Evolutionary conservation across 2,888 invertebrate genomes (phyloP).

Genomic region (Frankliniella intonsa): DNA sequence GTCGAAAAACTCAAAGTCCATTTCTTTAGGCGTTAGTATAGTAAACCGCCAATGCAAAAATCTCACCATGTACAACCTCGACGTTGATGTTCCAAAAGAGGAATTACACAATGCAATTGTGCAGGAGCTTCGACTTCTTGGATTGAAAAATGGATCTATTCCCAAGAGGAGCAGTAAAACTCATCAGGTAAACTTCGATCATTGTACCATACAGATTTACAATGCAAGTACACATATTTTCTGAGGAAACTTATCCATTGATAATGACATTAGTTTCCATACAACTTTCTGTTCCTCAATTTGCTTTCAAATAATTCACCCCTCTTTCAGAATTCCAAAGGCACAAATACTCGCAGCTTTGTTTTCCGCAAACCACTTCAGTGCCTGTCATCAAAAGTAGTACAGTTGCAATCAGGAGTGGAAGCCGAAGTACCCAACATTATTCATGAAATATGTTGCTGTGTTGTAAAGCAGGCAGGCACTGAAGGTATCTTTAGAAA

Average conservation of each 20-base stretch:
- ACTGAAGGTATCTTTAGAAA: slow-evolving; percentile 85
- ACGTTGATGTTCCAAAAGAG: background rate
- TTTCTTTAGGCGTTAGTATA: background rate
- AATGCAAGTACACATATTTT: too few species aligned
- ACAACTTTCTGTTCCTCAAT: background rate
- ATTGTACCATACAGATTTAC: too few species aligned
- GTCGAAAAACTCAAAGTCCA: background rate
- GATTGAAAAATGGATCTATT: background rate
- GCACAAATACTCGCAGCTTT: background rate
- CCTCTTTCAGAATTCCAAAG: slow-evolving; percentile 2
- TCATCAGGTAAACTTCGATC: background rate
- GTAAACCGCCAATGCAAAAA: too few species aligned
- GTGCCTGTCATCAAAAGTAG: slow-evolving; percentile 52
- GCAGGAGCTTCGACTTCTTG: background rate
- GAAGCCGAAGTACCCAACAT: slow-evolving; percentile 67
- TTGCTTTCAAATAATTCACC: background rate
- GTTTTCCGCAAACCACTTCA: slow-evolving; percentile 55
- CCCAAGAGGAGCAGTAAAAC: background rate
- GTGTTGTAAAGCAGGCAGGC: slow-evolving; percentile 61
- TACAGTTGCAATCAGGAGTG: slow-evolving; percentile 59
- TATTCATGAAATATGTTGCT: slow-evolving; percentile 65
- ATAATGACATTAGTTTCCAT: background rate
- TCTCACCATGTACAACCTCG: background rate
- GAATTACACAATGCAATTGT: background rate
- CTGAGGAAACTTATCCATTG: too few species aligned